Evolutionary conservation across 2,888 invertebrate genomes (phyloP).

Genomic region (Caenorhabditis sulstoni): DNA sequence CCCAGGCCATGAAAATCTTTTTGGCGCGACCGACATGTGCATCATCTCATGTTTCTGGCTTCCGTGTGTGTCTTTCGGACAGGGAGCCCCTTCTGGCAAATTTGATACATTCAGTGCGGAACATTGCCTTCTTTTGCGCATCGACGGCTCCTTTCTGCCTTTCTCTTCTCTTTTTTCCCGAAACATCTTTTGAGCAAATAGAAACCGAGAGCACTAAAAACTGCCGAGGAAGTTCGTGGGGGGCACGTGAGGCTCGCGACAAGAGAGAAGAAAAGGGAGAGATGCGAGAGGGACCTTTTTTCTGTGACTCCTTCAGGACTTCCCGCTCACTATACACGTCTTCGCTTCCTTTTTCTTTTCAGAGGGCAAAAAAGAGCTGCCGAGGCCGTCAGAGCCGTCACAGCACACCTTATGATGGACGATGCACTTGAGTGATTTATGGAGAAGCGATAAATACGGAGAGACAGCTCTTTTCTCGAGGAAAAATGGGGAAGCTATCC

Average conservation of each 20-base stretch:
- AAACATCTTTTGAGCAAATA: slow-evolving; percentile 56
- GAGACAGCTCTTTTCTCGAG: slow-evolving; percentile 4
- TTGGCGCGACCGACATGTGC: not conserved
- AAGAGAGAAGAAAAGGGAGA: slow-evolving; percentile 15
- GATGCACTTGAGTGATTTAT: slow-evolving; percentile 54
- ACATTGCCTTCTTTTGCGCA: slow-evolving; percentile 50
- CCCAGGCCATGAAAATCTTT: not conserved
- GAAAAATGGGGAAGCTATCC: slow-evolving; percentile 11
- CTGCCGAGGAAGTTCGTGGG: slow-evolving; percentile 6
- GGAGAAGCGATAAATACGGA: slow-evolving; percentile 23
- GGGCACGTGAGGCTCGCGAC: slow-evolving; percentile 24
- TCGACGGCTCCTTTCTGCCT: slow-evolving; percentile 30
- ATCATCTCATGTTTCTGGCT: slow-evolving; percentile 37
- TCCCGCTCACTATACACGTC: slow-evolving; percentile 14
- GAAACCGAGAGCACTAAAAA: slow-evolving; percentile 54
- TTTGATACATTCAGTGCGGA: slow-evolving; percentile 48
- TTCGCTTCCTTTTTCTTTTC: slow-evolving; percentile 2
- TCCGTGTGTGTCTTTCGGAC: slow-evolving; percentile 28
- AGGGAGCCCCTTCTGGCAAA: slow-evolving; percentile 51
- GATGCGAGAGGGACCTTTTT: slow-evolving; percentile 23
- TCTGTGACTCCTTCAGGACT: slow-evolving; percentile 20
- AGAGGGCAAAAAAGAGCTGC: not conserved
- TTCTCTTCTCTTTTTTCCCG: slow-evolving; percentile 25
- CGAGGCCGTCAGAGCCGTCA: not conserved
- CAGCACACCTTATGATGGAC: slow-evolving; percentile 34